Conservation (phyloP, 1,140 invertebrate species). For the Zaprionus capensis region DNA sequence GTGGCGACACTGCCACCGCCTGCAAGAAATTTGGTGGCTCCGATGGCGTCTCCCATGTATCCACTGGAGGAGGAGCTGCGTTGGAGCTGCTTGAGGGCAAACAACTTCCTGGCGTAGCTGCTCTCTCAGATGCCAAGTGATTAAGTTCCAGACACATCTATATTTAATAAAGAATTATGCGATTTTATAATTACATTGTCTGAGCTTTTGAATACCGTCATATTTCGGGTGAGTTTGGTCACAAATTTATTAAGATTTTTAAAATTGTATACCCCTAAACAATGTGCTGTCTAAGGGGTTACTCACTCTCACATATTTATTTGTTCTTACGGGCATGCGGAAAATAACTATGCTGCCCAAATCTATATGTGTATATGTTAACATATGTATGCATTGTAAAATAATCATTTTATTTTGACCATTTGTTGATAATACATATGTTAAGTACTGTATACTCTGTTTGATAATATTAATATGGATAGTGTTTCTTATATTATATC, state of each 20-base stretch:
- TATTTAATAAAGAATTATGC: not conserved
- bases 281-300: too few relatives aligned
- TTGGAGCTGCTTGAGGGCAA: conserved; percentile 97
- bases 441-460: too few relatives aligned
- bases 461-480: too few relatives aligned
- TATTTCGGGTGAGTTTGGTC: not conserved
- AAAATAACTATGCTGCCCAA: too few relatives aligned
- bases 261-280: too few relatives aligned
- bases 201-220: not conserved
- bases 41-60: conserved; percentile 98
- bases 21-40: conserved; percentile 98
- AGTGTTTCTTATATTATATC: too few relatives aligned
- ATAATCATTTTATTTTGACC: too few relatives aligned
- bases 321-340: too few relatives aligned
- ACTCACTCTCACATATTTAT: too few relatives aligned
- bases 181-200: not conserved
- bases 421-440: too few relatives aligned
- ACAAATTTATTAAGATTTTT: not conserved
- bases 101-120: conserved; percentile 94
- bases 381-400: too few relatives aligned
- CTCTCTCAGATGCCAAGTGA: conserved; percentile 89
- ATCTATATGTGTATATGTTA: too few relatives aligned
- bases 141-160: not conserved
- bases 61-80: conserved; percentile 99
- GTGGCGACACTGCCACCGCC: conserved; percentile 99